phyloP scores from a whole-genome alignment of 2,888 invertebrate genomes.

The Scrobipalpa atriplicella region DNA sequence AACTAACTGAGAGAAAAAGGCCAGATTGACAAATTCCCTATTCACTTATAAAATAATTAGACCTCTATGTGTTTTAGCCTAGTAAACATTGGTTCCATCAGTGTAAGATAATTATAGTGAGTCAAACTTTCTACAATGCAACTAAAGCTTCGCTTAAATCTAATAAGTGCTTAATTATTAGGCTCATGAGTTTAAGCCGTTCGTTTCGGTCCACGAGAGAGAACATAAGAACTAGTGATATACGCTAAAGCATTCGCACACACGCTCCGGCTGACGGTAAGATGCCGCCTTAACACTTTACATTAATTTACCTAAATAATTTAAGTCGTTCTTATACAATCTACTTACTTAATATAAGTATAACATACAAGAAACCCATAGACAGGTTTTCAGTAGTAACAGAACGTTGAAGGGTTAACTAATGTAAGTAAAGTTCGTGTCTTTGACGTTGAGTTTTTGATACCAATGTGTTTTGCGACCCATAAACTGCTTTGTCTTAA shows the following conservation, averaged over 20 bases:
- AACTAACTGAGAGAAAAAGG: slow-evolving; percentile 57
- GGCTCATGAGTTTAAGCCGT: slow-evolving; percentile 60
- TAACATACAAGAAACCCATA: slow-evolving; percentile 2
- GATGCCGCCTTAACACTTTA: not conserved
- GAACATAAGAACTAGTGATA: slow-evolving; percentile 56
- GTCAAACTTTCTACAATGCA: slow-evolving; percentile 59
- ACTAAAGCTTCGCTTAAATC: slow-evolving; percentile 62
- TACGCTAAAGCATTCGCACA: slow-evolving; percentile 50
- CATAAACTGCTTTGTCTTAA: too few species aligned
- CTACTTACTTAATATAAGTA: slow-evolving; percentile 7
- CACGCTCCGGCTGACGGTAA: slow-evolving; percentile 36
- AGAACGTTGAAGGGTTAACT: not conserved
- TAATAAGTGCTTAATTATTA: slow-evolving; percentile 64
- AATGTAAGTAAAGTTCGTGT: not conserved
- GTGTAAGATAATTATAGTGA: slow-evolving; percentile 45
- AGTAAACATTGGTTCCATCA: slow-evolving; percentile 73
- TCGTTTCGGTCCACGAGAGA: slow-evolving; percentile 59
- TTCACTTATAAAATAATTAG: slow-evolving; percentile 61
- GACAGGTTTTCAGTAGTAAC: not conserved
- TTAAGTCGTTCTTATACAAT: slow-evolving; percentile 7
- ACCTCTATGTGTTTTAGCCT: slow-evolving; percentile 64
- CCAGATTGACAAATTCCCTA: slow-evolving; percentile 55
- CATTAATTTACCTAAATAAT: slow-evolving; percentile 26
- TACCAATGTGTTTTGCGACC: too few species aligned
- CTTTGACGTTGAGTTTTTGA: too few species aligned